A percentile compares a stretch with the other conserved stretches of the same genome.
Evolutionary conservation across 2,113 vertebrate genomes (phyloP).

Genomic region (Stegostoma tigrinum): DNA sequence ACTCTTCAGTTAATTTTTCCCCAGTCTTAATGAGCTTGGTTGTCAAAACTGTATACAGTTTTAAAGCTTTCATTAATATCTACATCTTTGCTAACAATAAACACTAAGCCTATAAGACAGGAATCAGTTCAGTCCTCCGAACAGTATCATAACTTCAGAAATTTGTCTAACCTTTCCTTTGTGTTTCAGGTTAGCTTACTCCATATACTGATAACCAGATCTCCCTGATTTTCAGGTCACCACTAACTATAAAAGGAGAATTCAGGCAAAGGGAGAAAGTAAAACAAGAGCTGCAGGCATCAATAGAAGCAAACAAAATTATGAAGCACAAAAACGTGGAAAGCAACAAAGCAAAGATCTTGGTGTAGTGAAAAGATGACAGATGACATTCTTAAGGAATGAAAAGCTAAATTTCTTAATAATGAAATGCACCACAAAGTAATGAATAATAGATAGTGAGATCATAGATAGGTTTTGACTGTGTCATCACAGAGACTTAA

Average conservation of each 20-base stretch:
- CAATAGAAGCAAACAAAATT: neutral
- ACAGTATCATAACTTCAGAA: no score
- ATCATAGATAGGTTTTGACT: neutral
- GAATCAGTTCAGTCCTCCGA: no score
- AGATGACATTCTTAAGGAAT: neutral
- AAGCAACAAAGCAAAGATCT: neutral
- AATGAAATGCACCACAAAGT: neutral
- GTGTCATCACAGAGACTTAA: neutral
- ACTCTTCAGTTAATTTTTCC: no score
- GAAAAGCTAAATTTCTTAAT: neutral
- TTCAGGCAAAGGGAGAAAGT: neutral
- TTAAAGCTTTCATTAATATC: no score
- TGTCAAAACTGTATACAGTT: no score
- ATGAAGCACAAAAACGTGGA: neutral
- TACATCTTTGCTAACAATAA: no score
- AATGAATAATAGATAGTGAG: no score
- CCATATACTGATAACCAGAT: neutral
- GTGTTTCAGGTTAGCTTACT: neutral
- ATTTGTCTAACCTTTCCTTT: neutral
- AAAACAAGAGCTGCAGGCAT: neutral
- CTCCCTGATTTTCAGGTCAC: neutral
- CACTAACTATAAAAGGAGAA: neutral
- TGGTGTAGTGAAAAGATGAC: neutral
- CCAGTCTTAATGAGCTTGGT: no score
- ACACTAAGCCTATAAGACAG: no score